phyloP scores from a whole-genome alignment of 2,888 invertebrate genomes.

The Taphrorychus bicolor region DNA sequence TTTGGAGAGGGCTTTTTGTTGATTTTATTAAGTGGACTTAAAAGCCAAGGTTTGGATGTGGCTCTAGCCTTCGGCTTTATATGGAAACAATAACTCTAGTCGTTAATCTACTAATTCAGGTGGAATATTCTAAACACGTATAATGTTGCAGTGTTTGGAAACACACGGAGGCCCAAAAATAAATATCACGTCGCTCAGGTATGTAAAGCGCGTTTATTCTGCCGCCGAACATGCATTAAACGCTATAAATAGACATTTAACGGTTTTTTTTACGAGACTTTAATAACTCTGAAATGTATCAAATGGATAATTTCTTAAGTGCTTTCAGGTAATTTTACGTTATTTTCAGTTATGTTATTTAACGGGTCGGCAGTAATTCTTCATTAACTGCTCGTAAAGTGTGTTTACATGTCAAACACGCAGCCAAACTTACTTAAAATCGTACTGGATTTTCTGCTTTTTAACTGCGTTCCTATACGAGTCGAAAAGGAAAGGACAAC shows the following conservation, averaged over 20 bases:
- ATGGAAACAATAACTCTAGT: background rate
- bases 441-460: background rate
- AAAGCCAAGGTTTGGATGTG: slow-evolving; percentile 8
- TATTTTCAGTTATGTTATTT: slow-evolving; percentile 24
- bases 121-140: background rate
- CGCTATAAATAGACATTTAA: slow-evolving; percentile 38
- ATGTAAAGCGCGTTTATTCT: slow-evolving; percentile 40
- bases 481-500: background rate
- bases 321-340: slow-evolving; percentile 38
- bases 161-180: slow-evolving; percentile 36
- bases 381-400: slow-evolving; percentile 9
- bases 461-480: background rate
- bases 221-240: slow-evolving; percentile 28
- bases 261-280: slow-evolving; percentile 28
- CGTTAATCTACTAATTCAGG: background rate
- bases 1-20: slow-evolving; percentile 32
- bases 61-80: slow-evolving; percentile 2
- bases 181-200: slow-evolving; percentile 42
- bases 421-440: background rate
- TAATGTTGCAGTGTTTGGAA: slow-evolving; percentile 35
- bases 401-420: slow-evolving; percentile 1
- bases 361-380: slow-evolving; percentile 5
- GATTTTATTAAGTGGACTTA: slow-evolving; percentile 36
- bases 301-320: slow-evolving; percentile 35
- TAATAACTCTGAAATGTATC: slow-evolving; percentile 26